Evolutionary conservation across 2,797 vertebrate genomes (phyloP), one percentile per base, ranked within the genome.

Genomic region (Anabas testudineus): DNA sequence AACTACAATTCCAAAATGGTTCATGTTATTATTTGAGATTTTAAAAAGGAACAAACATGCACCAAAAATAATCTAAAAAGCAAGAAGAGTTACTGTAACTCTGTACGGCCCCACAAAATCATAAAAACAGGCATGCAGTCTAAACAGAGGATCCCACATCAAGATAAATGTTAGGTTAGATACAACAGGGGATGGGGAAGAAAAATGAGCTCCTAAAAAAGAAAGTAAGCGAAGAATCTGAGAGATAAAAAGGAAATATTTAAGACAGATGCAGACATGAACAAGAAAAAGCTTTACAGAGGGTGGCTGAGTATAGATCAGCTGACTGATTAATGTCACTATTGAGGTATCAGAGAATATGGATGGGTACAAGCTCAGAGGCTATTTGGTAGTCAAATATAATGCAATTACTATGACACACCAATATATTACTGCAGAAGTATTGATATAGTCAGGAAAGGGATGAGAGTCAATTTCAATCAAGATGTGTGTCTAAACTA

Each of bases 311-410:
- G 78, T 89, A 92, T 90, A 71, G 90, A 92, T 91, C 73, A 71
- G 49, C 65, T 74, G 82, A 89, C 80, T 91, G 90, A 93, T 90
- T 84, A 74, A 89, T 88, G 83, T 48, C 83, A 73, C 73, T 85
- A 76, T 76, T 78, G 75, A 75, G 81, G 76, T 80, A 84, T 86
- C 76, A 76, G 68, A 71, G 65, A 86, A 81, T 87, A 93, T 79
- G 79, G 87, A 93, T 91, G 88, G 84, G 66, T 24, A 56, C 48
- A 37, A 62, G 47, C 66, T 81, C 52, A 6, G 52, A 34, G 41
- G 67, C 68, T 70, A 88, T 91, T 93, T 91, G 85, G 81, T 88
- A 90, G 87, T 91, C 87, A 90, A 84, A 92, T 87, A 76, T 86
- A 90, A 88, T 77, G 74, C 41, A 76, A 92, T 93, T 90, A 91